A percentile compares a stretch with the other conserved stretches of the same genome.
Conservation (phyloP, 2,888 invertebrate species). For the Hofmannophila pseudospretella region DNA sequence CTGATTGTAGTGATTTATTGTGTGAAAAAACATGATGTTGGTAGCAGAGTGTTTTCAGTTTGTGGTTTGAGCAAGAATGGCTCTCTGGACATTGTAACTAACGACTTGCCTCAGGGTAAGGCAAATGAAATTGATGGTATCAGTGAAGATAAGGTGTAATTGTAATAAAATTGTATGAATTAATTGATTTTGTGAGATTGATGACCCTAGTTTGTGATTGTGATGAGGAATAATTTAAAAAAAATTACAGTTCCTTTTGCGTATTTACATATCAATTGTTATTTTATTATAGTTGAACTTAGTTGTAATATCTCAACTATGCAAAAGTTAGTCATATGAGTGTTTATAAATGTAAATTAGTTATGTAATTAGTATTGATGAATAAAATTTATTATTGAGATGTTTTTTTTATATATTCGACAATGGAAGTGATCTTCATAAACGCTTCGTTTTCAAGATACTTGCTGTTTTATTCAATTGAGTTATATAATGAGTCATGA, state of each 20-base stretch:
- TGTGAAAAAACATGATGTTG: conserved; percentile 52
- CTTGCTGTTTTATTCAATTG: too few relatives aligned
- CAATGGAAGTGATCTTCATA: too few relatives aligned
- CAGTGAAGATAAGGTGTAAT: conserved; percentile 59
- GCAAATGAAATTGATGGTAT: conserved; percentile 48
- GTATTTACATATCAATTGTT: conserved; percentile 6
- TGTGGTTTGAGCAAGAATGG: conserved; percentile 67
- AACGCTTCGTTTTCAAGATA: too few relatives aligned
- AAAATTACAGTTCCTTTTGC: too few relatives aligned
- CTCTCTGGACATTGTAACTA: conserved; percentile 62
- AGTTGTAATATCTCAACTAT: background rate
- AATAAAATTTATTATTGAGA: too few relatives aligned
- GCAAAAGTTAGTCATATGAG: too few relatives aligned
- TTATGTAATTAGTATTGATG: too few relatives aligned
- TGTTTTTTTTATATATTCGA: too few relatives aligned
- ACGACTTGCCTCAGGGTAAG: conserved; percentile 50
- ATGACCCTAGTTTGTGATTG: too few relatives aligned
- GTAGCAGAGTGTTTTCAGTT: conserved; percentile 44
- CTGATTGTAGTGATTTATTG: conserved; percentile 58
- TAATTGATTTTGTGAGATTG: background rate
- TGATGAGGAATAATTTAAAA: too few relatives aligned
- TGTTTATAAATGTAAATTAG: too few relatives aligned
- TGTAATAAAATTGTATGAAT: conserved; percentile 6
- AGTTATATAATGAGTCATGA: too few relatives aligned
- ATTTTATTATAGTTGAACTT: conserved; percentile 1